Percentiles rank a stretch among this genome's conserved stretches.
Evolutionary conservation across 2,888 invertebrate species (phyloP).

Genomic region (Andrena hattorfiana): DNA sequence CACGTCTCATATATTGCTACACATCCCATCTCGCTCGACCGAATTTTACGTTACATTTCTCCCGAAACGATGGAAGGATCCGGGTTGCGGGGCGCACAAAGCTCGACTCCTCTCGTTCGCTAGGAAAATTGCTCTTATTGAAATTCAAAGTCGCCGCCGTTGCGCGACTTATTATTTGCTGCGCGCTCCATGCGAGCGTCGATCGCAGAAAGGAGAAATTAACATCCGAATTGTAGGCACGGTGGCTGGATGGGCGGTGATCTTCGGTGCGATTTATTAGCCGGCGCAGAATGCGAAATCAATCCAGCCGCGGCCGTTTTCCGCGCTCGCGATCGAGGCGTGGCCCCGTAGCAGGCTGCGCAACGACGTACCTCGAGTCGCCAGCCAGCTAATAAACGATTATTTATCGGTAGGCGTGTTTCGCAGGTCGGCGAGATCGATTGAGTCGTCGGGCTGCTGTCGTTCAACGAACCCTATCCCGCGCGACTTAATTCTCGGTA

Average conservation of each 20-base stretch:
- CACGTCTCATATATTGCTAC: no score
- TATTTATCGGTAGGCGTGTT: constrained; percentile 75
- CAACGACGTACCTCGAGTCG: constrained; percentile 41
- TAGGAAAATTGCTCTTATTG: constrained; percentile 56
- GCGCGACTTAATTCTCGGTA: constrained; percentile 29
- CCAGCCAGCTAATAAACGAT: constrained; percentile 67
- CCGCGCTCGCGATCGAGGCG: constrained; percentile 48
- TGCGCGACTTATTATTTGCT: constrained; percentile 43
- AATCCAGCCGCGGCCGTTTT: constrained; percentile 37
- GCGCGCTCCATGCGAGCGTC: background rate
- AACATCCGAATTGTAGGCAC: constrained; percentile 48
- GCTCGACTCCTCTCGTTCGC: constrained; percentile 3
- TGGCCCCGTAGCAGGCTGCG: constrained; percentile 29
- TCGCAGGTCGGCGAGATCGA: constrained; percentile 54
- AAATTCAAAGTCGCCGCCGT: constrained; percentile 51
- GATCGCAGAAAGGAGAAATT: constrained; percentile 25
- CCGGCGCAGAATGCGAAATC: constrained; percentile 46
- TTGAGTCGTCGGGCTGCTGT: constrained; percentile 59
- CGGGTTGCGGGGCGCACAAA: constrained; percentile 30
- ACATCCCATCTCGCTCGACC: background rate
- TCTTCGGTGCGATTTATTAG: constrained; percentile 53
- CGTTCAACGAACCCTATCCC: constrained; percentile 39
- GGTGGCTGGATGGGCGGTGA: constrained; percentile 51
- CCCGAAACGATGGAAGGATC: constrained; percentile 2
- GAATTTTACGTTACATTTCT: constrained; percentile 48